phyloP scores from a whole-genome alignment of 2,797 vertebrate genomes.

The Xyrichtys novacula region DNA sequence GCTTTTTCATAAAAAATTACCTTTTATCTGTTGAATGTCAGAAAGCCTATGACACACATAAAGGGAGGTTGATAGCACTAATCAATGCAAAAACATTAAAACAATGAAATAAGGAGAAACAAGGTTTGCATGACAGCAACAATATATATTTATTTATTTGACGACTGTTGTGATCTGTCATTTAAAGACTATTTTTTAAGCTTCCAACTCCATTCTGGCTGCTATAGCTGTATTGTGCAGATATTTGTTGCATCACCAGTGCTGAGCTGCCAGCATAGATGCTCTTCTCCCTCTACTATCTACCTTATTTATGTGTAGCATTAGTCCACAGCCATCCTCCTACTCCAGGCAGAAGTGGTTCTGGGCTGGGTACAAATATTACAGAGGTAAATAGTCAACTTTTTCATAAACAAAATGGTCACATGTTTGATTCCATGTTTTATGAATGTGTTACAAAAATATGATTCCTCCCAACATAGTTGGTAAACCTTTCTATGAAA shows the following conservation, averaged over 20 bases:
- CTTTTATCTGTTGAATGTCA: too few species aligned
- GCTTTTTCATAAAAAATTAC: too few species aligned
- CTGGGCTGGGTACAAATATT: neutral
- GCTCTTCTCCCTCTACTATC: neutral
- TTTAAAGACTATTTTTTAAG: too few species aligned
- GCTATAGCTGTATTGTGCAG: neutral
- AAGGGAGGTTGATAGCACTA: too few species aligned
- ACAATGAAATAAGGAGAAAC: too few species aligned
- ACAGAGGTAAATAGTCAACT: constrained; percentile 3
- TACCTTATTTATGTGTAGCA: neutral
- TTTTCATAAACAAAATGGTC: constrained; percentile 7
- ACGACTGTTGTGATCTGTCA: too few species aligned
- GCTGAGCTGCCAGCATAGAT: neutral
- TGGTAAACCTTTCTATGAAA: neutral
- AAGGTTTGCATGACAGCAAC: too few species aligned
- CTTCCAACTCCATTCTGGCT: neutral
- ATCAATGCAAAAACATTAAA: too few species aligned
- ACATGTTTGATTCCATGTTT: constrained; percentile 3
- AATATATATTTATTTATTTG: too few species aligned
- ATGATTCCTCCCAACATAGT: constrained; percentile 17
- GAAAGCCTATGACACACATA: too few species aligned
- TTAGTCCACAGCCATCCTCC: constrained; percentile 1
- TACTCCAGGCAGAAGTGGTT: constrained; percentile 22
- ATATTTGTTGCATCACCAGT: neutral
- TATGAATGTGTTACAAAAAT: constrained; percentile 14